phyloP scores from a whole-genome alignment of 2,797 vertebrate genomes.

The Taeniopygia guttata region DNA sequence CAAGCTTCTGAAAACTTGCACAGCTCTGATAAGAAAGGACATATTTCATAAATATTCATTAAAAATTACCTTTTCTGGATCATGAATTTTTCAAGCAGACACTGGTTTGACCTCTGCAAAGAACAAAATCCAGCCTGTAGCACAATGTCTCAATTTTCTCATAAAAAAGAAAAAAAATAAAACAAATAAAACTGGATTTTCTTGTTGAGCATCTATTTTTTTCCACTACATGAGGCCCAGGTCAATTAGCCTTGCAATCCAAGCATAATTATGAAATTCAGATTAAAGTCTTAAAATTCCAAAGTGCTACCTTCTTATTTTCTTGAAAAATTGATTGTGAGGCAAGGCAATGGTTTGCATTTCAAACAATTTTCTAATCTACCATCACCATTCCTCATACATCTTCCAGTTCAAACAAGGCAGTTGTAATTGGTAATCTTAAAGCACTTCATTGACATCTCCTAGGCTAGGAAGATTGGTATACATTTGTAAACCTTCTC shows the following conservation, averaged over 20 bases:
- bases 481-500: neutral
- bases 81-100: slow-evolving; percentile 81
- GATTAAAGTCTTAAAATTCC: slow-evolving; percentile 68
- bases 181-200: slow-evolving; percentile 36
- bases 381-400: slow-evolving; percentile 28
- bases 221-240: slow-evolving; percentile 41
- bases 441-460: neutral
- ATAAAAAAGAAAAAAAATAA: slow-evolving; percentile 21
- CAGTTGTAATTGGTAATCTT: slow-evolving; percentile 14
- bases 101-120: slow-evolving; percentile 76
- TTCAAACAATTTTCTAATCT: slow-evolving; percentile 67
- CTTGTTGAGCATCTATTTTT: slow-evolving; percentile 64
- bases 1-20: slow-evolving; percentile 75
- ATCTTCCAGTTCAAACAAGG: slow-evolving; percentile 36
- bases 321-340: slow-evolving; percentile 67
- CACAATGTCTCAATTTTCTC: slow-evolving; percentile 61
- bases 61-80: slow-evolving; percentile 82
- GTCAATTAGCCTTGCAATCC: slow-evolving; percentile 61
- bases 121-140: slow-evolving; percentile 63
- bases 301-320: slow-evolving; percentile 47
- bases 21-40: slow-evolving; percentile 78
- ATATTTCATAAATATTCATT: slow-evolving; percentile 82
- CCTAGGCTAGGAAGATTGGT: neutral
- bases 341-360: slow-evolving; percentile 52
- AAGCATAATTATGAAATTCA: slow-evolving; percentile 70